Base-by-base conservation (phyloP, 2,113 vertebrate genomes). In the Meriones unguiculatus region DNA sequence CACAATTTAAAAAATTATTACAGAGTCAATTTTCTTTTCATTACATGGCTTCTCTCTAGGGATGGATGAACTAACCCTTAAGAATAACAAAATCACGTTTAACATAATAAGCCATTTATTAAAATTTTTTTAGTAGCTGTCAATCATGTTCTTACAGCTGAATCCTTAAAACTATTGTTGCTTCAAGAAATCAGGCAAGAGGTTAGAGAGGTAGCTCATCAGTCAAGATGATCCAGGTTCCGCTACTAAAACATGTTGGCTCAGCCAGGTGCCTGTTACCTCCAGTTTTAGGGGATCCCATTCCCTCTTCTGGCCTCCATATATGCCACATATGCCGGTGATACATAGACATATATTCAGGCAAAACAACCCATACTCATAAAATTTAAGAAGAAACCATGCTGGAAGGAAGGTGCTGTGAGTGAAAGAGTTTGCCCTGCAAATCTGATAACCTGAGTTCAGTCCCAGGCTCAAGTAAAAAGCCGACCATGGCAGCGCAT, bases 51-150 rank as follows among this genome's bases (percentile, higher is more conserved):
- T 38, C 41, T 82, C 89, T 80, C 89, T 50, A 72, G 52, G n/a
- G 25, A 67, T 54, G 35, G 17, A 30, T 64, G 14, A 72, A 84
- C 54, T 46, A 52, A 65, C 87, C 52, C 52, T 88, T 24, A 65
- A 93, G 69, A 90, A 65, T 52, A 18, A 88, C 38, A 72, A 82
- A 85, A 69, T 64, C 30, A 32, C 69, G 14, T 91, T 35, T 54
- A 86, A 80, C 28, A 22, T 35, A 88, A 69, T 93, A 95, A 72
- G 41, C n/a, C 41, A 90, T 50, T 72, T 85, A 73, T 54, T 69
- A n/a, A 5, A 84, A n/a, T 69, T 94, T 46, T 46, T 46, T 24
- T 73, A 35, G 86, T 87, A 84, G 30, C 59, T 59, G 15, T 62
- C 9, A 70, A 82, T 46, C 6, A 28, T 12, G 59, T 90, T 93